Evolutionary conservation across 2,888 invertebrate genomes (phyloP).

Genomic region (Macrostomum cliftonense): DNA sequence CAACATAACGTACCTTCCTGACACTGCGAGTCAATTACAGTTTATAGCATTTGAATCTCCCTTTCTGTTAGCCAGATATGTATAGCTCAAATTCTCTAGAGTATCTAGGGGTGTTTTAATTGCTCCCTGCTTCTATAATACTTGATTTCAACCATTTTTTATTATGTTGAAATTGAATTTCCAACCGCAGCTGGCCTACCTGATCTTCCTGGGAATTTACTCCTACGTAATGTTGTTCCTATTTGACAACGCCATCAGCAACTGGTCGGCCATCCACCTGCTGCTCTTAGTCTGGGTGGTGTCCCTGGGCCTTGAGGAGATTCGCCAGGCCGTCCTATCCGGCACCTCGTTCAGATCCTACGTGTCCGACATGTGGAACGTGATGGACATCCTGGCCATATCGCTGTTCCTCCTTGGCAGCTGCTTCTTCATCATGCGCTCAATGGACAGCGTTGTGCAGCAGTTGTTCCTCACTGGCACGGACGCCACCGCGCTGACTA

Average conservation of each 20-base stretch:
- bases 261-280: constrained; percentile 18
- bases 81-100: no score
- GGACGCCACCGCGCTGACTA: no score
- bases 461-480: no score
- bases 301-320: constrained; percentile 28
- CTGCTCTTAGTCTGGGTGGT: constrained; percentile 30
- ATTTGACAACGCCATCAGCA: constrained; percentile 16
- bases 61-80: no score
- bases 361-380: constrained; percentile 30
- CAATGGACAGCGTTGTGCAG: no score
- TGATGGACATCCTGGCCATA: constrained; percentile 26
- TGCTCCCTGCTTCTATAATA: background rate
- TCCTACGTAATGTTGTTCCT: constrained; percentile 25
- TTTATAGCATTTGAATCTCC: no score
- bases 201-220: constrained; percentile 27
- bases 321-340: constrained; percentile 21
- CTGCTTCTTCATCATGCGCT: constrained; percentile 17
- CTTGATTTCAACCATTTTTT: no score
- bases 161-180: no score
- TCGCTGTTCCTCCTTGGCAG: constrained; percentile 22
- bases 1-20: no score
- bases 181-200: constrained; percentile 28
- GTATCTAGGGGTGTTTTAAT: background rate
- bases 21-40: no score
- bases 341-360: constrained; percentile 22